Conservation (phyloP, 2,113 vertebrate species). For the Pontoporia blainvillei region DNA sequence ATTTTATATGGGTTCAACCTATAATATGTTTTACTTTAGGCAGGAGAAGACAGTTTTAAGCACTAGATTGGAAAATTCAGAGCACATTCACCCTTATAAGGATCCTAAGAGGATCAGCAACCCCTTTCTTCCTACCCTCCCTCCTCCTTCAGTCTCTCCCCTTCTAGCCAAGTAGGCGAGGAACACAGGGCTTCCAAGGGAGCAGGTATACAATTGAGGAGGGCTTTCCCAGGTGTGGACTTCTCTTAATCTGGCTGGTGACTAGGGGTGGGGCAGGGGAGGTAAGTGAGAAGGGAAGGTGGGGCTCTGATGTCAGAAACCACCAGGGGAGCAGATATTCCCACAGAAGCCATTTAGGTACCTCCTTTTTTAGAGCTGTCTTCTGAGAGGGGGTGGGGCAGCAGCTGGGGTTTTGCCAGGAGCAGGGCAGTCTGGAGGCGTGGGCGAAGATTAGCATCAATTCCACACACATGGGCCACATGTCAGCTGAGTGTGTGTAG, state of each 20-base stretch:
- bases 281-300: background rate
- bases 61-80: background rate
- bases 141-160: background rate
- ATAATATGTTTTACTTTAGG: background rate
- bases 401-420: background rate
- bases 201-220: background rate
- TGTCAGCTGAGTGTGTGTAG: background rate
- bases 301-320: background rate
- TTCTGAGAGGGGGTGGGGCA: background rate
- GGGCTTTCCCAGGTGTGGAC: background rate
- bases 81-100: background rate
- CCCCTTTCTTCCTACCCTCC: background rate
- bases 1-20: background rate
- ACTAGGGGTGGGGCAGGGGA: rapidly evolving
- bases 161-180: background rate
- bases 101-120: background rate
- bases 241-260: background rate
- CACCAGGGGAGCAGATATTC: background rate
- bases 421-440: background rate
- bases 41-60: background rate
- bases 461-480: background rate
- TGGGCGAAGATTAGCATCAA: background rate
- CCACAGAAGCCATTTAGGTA: background rate
- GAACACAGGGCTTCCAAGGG: background rate
- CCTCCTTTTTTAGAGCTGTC: background rate